phyloP scores from a whole-genome alignment of 1,140 invertebrate genomes.

The Saccostrea cuccullata region DNA sequence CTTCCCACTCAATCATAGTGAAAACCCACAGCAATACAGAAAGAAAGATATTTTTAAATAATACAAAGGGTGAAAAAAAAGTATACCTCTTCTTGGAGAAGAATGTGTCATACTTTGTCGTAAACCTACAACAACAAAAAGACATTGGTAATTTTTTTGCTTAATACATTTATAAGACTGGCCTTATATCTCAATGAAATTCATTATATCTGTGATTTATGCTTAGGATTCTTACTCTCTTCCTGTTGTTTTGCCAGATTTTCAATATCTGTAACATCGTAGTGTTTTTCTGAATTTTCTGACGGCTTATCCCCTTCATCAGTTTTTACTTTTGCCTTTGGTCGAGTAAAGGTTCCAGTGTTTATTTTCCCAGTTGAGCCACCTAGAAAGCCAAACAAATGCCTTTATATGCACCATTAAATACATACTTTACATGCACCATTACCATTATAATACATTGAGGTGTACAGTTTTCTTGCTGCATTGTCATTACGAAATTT shows the following conservation, averaged over 20 bases:
- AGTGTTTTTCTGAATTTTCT: conserved; percentile 42
- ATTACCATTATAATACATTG: too few species aligned
- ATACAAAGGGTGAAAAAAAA: not conserved
- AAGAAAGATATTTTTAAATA: not conserved
- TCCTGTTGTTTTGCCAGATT: conserved; percentile 72
- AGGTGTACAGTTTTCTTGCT: too few species aligned
- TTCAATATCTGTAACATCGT: conserved; percentile 69
- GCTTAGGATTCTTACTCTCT: conserved; percentile 67
- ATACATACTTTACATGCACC: too few species aligned
- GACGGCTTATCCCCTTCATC: conserved; percentile 44
- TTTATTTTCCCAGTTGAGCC: conserved; percentile 64
- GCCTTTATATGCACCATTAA: too few species aligned
- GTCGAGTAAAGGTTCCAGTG: conserved; percentile 76
- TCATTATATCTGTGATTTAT: not conserved
- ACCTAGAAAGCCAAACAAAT: not conserved
- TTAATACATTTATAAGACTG: too few species aligned
- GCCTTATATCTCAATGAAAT: too few species aligned
- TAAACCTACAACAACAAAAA: conserved; percentile 65
- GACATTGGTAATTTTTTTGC: not conserved
- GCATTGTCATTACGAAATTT: too few species aligned
- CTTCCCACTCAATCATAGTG: not conserved
- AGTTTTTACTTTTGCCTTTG: conserved; percentile 67
- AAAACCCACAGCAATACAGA: not conserved
- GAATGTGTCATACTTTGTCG: conserved; percentile 70
- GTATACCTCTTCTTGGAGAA: conserved; percentile 67